Evolutionary conservation across 92 coral and sea anemone genomes (phyloP).

Genomic region (Umimayanthus chanpuru): DNA sequence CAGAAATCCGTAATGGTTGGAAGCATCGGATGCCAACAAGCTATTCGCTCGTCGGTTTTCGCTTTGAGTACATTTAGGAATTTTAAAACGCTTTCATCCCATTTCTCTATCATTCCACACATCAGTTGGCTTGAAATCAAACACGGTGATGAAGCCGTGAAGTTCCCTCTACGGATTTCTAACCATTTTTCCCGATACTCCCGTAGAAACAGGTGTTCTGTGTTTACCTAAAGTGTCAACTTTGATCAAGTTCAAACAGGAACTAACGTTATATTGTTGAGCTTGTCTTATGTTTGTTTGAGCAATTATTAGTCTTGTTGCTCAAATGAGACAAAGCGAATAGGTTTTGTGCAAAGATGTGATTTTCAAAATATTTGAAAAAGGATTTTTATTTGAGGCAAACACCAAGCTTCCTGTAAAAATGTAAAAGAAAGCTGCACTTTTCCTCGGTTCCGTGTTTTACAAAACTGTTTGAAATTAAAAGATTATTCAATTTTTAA

Average conservation of each 20-base stretch:
- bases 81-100: no score
- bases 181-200: background rate
- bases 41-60: no score
- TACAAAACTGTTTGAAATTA: no score
- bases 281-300: background rate
- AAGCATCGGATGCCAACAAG: no score
- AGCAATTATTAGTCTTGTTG: background rate
- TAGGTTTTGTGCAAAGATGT: background rate
- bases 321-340: background rate
- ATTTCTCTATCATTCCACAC: no score
- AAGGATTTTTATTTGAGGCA: background rate
- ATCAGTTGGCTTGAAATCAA: no score
- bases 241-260: background rate
- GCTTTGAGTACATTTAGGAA: no score
- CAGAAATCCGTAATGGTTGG: no score
- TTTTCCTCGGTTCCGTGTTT: no score
- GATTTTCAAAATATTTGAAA: no score
- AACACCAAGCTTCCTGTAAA: background rate
- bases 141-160: no score
- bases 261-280: background rate
- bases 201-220: background rate
- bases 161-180: no score
- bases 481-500: background rate
- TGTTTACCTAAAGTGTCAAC: background rate
- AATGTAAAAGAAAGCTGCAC: background rate